Conservation (phyloP, 2,797 vertebrate genomes). For the Mallotus villosus region DNA sequence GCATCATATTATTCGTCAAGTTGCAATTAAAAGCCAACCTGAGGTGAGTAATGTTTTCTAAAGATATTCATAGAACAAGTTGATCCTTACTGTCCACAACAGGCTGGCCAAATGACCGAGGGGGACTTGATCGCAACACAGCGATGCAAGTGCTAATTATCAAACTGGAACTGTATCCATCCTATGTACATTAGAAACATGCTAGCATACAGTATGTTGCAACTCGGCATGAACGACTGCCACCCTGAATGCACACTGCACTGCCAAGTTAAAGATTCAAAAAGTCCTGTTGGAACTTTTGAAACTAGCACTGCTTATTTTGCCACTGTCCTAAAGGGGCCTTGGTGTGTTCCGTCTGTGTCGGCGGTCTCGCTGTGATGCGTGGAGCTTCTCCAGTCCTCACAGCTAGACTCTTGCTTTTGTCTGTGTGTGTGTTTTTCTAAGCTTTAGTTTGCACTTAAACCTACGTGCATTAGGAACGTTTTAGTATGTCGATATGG, state of each 20-base stretch:
- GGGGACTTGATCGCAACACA: background rate
- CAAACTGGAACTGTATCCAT: constrained; percentile 35
- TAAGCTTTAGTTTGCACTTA: background rate
- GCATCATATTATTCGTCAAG: background rate
- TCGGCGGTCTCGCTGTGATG: constrained; percentile 11
- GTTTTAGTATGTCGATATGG: background rate
- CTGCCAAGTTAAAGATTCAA: background rate
- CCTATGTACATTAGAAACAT: constrained; percentile 14
- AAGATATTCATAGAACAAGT: background rate
- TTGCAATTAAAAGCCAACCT: background rate
- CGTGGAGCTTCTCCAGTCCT: constrained; percentile 8
- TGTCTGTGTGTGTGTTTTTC: constrained; percentile 1
- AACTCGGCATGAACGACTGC: constrained; percentile 35
- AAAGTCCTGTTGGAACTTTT: background rate
- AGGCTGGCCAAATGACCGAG: constrained; percentile 34
- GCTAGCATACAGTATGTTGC: no score
- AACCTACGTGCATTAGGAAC: background rate
- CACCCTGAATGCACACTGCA: constrained; percentile 13
- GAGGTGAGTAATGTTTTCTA: constrained; percentile 1
- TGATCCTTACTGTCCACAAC: background rate
- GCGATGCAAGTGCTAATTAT: background rate
- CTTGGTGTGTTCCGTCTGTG: constrained; percentile 20
- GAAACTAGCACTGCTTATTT: background rate
- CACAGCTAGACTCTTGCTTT: background rate
- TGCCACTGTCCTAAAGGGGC: background rate